These are phyloP conservation scores for Mycteria americana DNA, from an alignment of 2,797 vertebrate genomes.

Conservation along the genomic window DNA sequence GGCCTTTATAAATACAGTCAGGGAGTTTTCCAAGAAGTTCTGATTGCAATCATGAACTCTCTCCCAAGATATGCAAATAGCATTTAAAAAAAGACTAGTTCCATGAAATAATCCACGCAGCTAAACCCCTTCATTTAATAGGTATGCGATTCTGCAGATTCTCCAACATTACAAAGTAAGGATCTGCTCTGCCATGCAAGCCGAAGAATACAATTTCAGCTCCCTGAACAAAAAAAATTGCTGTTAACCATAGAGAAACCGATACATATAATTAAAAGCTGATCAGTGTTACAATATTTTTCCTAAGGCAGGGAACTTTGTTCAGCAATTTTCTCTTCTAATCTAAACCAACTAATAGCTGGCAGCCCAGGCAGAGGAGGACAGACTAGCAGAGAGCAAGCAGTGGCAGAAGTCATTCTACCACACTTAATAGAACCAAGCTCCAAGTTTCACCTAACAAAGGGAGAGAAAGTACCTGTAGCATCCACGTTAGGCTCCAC, in stretches of 20 bases:
- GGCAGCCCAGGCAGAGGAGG: not conserved
- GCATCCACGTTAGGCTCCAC: accelerated
- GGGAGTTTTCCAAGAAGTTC: not conserved
- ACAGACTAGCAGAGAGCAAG: not conserved
- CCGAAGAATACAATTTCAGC: not conserved
- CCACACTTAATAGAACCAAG: not conserved
- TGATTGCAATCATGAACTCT: not conserved
- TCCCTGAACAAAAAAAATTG: not conserved
- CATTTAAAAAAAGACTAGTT: not conserved
- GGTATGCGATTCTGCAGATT: not conserved
- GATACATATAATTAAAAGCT: conserved; percentile 18
- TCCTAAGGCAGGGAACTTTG: not conserved
- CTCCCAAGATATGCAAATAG: not conserved
- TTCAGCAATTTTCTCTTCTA: not conserved
- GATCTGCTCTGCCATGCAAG: not conserved
- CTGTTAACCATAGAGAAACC: not conserved
- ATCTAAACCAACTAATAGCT: not conserved
- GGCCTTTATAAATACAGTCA: not conserved
- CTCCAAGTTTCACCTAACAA: not conserved
- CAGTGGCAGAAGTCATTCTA: not conserved
- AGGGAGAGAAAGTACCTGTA: not conserved
- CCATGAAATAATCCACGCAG: not conserved
- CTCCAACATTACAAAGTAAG: accelerated
- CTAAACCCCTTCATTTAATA: not conserved
- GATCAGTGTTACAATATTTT: conserved; percentile 25